Evolutionary conservation across 1,140 invertebrate genomes (phyloP), one percentile per base, ranked within the genome.

Genomic region (Cataglyphis hispanica): DNA sequence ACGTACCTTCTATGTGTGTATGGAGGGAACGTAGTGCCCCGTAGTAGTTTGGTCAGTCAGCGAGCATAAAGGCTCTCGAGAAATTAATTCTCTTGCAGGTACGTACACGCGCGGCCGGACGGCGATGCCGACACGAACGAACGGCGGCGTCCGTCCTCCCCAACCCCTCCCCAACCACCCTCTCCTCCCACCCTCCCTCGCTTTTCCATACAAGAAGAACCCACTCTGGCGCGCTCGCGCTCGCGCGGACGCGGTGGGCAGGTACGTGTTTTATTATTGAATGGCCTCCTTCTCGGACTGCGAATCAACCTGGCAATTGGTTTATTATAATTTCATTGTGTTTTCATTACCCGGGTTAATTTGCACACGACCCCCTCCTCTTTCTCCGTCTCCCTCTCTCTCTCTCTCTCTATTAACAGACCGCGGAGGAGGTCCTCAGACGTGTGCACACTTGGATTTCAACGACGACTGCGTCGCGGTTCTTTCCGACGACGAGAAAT

Each of bases 281-380:
- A 95, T 93, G 92, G 91, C 91, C 93, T 94, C 91, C 94, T 94
- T 95, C 90, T 91, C 91, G 91, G 77, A 87, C 93, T 93, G 90
- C 92, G 93, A 94, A 95, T 95, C 94, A 94, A 93, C 92, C 91
- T 91, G 91, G 92, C 93, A 95, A 95, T 95, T 95, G 93, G 94
- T 94, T 95, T 94, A 95, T 95, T 95, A 94, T 94, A 94, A 95
- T 95, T 95, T 94, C 94, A 95, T 94, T 95, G 93, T 93, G 94
- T 95, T 95, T 94, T 95, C 93, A 94, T 95, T 95, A 94, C 90
- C 89, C 91, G 81, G 91, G 90, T 94, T 94, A 94, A 95, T 95
- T 94, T 92, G 91, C 91, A 87, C 93, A 88, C 92, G 91, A 87
- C 64, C 86, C 46, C 46, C 16, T 46, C 43, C 43, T 46, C 43